Evolutionary conservation across 2,797 vertebrate species (phyloP).

Genomic region (Sebastes baramenuke): DNA sequence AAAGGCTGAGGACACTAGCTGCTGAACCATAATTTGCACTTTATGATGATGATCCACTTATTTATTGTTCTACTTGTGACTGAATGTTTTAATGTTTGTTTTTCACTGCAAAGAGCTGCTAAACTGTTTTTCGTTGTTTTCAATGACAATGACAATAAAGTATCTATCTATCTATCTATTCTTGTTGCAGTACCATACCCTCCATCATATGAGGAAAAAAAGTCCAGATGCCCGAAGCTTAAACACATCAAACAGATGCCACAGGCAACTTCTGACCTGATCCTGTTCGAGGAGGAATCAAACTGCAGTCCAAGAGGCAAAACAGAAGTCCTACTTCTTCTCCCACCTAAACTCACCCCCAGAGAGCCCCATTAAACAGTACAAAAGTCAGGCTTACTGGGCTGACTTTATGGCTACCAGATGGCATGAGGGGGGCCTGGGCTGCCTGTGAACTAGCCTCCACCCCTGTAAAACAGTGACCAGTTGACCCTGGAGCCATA

Average conservation of each 20-base stretch:
- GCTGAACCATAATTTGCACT: no score
- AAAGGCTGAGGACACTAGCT: no score
- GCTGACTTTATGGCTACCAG: slow-evolving; percentile 89
- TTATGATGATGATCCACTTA: no score
- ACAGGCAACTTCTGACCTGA: slow-evolving; percentile 81
- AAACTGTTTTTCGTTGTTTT: no score
- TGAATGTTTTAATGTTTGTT: no score
- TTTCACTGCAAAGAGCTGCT: no score
- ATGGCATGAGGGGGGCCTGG: slow-evolving; percentile 81
- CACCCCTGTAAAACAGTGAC: slow-evolving; percentile 82
- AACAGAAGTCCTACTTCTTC: slow-evolving; percentile 66
- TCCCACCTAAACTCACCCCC: slow-evolving; percentile 63
- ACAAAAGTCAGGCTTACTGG: slow-evolving; percentile 78
- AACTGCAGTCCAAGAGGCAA: slow-evolving; percentile 21
- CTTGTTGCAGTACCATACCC: not conserved
- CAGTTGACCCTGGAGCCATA: slow-evolving; percentile 84
- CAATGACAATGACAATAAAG: no score
- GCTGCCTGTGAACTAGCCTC: slow-evolving; percentile 78
- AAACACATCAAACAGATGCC: slow-evolving; percentile 49
- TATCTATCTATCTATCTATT: no score
- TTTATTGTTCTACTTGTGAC: no score
- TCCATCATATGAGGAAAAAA: not conserved
- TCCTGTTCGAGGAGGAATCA: slow-evolving; percentile 17
- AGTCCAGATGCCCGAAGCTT: not conserved
- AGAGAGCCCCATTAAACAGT: slow-evolving; percentile 67